phyloP scores from a whole-genome alignment of 2,113 vertebrate genomes.

The Mola mola region DNA sequence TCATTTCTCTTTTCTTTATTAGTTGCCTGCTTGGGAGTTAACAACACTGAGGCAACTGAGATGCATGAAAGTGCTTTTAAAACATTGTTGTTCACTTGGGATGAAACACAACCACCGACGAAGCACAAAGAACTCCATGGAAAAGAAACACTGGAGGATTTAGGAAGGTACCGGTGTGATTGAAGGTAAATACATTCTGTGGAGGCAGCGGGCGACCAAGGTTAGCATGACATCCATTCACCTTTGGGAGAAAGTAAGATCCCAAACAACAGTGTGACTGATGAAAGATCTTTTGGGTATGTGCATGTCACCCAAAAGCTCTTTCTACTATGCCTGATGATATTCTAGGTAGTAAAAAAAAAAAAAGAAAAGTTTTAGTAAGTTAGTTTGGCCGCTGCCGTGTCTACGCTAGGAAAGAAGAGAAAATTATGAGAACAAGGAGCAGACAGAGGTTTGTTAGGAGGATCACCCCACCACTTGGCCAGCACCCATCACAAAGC shows the following conservation, averaged over 20 bases:
- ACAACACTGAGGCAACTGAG: conserved; percentile 6
- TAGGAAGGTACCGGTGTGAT: too few species aligned
- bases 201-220: too few species aligned
- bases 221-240: too few species aligned
- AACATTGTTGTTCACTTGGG: conserved; percentile 1
- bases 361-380: background rate
- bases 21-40: conserved; percentile 19
- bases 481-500: conserved; percentile 57
- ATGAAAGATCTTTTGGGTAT: conserved; percentile 57
- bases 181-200: too few species aligned
- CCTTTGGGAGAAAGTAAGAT: too few species aligned
- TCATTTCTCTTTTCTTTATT: conserved; percentile 38
- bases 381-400: conserved; percentile 4
- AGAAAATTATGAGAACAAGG: conserved; percentile 11
- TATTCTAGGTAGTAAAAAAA: background rate
- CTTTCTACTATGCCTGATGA: background rate
- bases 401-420: conserved; percentile 16
- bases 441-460: conserved; percentile 14
- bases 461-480: conserved; percentile 61
- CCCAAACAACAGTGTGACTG: conserved; percentile 1
- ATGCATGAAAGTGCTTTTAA: background rate
- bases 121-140: too few species aligned
- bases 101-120: too few species aligned
- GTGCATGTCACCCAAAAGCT: conserved; percentile 45
- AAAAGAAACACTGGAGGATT: too few species aligned